Conservation (phyloP, 2,797 vertebrate genomes). For the Lutjanus argentimaculatus region DNA sequence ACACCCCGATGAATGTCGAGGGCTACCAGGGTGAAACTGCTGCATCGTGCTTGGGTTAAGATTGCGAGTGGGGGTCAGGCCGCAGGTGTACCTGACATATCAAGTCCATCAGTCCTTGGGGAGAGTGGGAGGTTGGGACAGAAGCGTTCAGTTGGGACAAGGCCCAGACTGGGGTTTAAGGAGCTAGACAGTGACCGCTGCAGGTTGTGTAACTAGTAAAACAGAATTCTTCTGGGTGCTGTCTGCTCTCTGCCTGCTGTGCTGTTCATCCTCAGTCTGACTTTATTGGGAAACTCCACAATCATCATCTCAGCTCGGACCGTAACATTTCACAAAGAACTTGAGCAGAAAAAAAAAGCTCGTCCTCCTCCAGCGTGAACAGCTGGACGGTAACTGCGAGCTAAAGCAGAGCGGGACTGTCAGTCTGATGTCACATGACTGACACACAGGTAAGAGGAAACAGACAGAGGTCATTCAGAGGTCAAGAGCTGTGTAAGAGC, state of each 20-base stretch:
- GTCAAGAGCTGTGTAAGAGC: slow-evolving; percentile 41
- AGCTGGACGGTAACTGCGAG: slow-evolving; percentile 4
- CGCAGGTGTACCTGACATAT: too few species aligned
- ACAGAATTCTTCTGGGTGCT: neutral
- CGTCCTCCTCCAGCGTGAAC: neutral
- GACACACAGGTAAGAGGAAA: slow-evolving; percentile 62
- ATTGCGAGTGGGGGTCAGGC: too few species aligned
- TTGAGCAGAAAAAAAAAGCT: neutral
- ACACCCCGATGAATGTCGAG: too few species aligned
- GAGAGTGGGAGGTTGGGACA: too few species aligned
- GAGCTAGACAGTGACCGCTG: too few species aligned
- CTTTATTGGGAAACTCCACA: slow-evolving; percentile 40
- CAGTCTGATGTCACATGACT: slow-evolving; percentile 52
- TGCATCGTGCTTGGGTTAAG: too few species aligned
- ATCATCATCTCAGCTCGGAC: slow-evolving; percentile 42
- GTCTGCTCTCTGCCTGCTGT: slow-evolving; percentile 7
- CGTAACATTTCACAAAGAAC: slow-evolving; percentile 44
- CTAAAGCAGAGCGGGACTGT: slow-evolving; percentile 18
- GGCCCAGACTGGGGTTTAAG: too few species aligned
- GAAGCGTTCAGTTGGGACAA: too few species aligned
- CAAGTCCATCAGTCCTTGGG: too few species aligned
- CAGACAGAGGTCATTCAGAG: slow-evolving; percentile 62
- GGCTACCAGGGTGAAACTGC: too few species aligned
- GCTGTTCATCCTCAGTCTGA: slow-evolving; percentile 23
- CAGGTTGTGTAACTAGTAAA: neutral